Evolutionary conservation across 2,113 vertebrate species (phyloP).

Genomic region (Ascaphus truei): DNA sequence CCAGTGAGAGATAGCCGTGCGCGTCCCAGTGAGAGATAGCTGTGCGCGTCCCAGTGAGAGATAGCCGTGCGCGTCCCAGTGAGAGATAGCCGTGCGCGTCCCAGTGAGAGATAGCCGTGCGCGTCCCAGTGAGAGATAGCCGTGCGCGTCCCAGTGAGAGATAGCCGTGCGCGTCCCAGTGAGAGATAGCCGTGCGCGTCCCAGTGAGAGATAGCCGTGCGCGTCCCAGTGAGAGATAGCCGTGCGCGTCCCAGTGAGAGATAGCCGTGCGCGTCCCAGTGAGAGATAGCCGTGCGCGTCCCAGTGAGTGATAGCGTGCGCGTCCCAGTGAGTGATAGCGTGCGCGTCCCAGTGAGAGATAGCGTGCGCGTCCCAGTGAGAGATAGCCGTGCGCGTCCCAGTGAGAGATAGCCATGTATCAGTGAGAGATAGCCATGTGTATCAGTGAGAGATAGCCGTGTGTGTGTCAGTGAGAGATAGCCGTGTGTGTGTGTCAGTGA

Average conservation of each 20-base stretch:
- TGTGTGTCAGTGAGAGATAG: constrained; percentile 41
- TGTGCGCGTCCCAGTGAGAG: neutral
- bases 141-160: neutral
- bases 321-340: neutral
- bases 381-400: neutral
- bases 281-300: neutral
- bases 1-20: constrained; percentile 6
- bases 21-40: constrained; percentile 2
- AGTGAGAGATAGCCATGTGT: neutral
- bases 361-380: neutral
- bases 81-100: neutral
- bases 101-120: constrained; percentile 6
- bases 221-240: neutral
- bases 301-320: neutral
- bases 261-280: neutral
- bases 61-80: constrained; percentile 7
- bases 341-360: neutral
- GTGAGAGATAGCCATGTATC: neutral
- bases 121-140: constrained; percentile 2
- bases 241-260: neutral
- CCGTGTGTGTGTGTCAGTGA: constrained; percentile 47
- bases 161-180: constrained; percentile 7
- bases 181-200: neutral
- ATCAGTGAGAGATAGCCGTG: neutral
- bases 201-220: neutral